Base-by-base conservation (phyloP, 92 coral and sea anemone species). In the Anthopleura xanthogrammica region DNA sequence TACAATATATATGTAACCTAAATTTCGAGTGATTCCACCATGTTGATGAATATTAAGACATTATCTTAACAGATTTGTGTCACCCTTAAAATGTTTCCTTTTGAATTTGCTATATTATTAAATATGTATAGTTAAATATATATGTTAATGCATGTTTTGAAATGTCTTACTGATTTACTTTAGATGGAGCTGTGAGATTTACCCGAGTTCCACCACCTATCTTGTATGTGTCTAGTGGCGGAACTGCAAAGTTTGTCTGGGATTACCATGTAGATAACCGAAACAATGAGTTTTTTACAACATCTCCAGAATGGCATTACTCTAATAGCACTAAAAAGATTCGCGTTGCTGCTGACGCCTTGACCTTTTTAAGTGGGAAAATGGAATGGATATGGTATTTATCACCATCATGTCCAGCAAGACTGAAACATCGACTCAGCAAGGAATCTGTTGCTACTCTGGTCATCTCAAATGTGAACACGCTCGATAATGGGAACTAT, bases 241-340 rank as follows among this genome's bases (percentile, higher is more conserved):
- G 60, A 41, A 80, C 77, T 41, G 83, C 76, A 19, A 80, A 29
- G 75, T 80, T 80, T 64, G 76, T 66, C 20, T 80, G 83, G 83
- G 77, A 66, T 54, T 80, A 80, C 76, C 62, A 80, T 39, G 76
- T 80, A 2, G 62, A 65, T 66, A 48, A 65, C 42, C 46, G 76
- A 41, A 20, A 65, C 7, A 79, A 9, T 17, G 76, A 80, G 17
- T 64, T 43, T 43, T 40, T 9, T 23, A 24, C 17, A 12, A 6
- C 16, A 6, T 65, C 83, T 20, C 83, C 83, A 42, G 39, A 19
- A 80, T 80, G 83, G 83, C n/a, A 0, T 19, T 80, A 13, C 13
- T 11, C 4, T 1, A 41, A 43, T 41, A 17, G 4, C 16, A 78
- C 70, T 22, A 80, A 64, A 1, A 75, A 39, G 6, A 12, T 0